Evolutionary conservation across 2,113 vertebrate genomes (phyloP), one percentile per base, ranked within the genome.

Genomic region (Hypocryptadius cinnamomeus): DNA sequence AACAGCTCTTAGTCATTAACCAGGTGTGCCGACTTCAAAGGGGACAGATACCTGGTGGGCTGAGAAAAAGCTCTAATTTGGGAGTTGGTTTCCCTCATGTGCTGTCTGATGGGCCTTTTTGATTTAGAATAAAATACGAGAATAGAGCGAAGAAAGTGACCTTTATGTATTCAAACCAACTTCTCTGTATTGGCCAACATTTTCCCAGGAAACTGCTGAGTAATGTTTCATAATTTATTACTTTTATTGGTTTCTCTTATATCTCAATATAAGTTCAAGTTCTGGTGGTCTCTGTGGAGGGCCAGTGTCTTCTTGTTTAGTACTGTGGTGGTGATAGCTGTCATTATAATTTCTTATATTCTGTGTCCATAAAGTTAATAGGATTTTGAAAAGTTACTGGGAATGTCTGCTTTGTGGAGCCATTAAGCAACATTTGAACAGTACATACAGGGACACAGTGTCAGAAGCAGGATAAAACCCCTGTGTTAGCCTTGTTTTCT

Each of bases 1-100:
- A 96, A 0, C 80, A 94, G 95, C 97, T 95, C 93, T 97, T 96
- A 96, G 97, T 96, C 97, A 97, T 98, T 97, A 97, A 97, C 96
- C 48, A 95, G 96, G 96, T 98, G 97, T 57, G 50, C 97, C 53
- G 87, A 97, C 98, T 97, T 98, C 98, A 98, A 98, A 98, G 97
- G 83, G 65, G 87, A 81, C 73, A 92, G 79, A 97, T 96, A 94
- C 56, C 48, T 94, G 94, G 96, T 78, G 94, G 85, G 94, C 87
- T 92, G 93, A 83, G 80, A 74, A 79, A 28, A 50, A 83, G 35
- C 63, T 77, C 22, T 42, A 6, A 0, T 44, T 28, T 71, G 56
- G 72, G 37, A 22, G 40, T 9, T 79, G 54, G 7, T 78, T 94
- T 93, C 66, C 63, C 22, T 57, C 18, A 0, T 35, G 57, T 42